Evolutionary conservation across 2,797 vertebrate genomes (phyloP).

Genomic region (Dipus sagitta): DNA sequence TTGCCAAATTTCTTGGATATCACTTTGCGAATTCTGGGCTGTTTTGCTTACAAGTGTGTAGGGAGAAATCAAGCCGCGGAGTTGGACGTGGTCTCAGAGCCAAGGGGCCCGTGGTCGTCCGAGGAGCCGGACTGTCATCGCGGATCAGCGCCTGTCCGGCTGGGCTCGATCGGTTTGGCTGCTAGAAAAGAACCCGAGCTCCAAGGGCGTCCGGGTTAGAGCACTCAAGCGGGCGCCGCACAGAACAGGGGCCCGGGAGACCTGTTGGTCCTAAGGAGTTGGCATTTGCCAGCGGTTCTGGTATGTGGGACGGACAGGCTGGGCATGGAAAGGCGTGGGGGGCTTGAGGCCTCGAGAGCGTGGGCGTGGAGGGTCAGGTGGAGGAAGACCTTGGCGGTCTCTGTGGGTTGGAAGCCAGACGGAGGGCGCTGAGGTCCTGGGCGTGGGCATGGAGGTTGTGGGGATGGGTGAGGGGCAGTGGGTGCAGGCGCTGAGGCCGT

Average conservation of each 20-base stretch:
- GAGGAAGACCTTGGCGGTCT: too few species aligned
- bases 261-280: constrained; percentile 54
- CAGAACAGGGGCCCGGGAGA: not conserved
- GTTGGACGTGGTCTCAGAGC: not conserved
- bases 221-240: not conserved
- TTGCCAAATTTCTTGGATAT: constrained; percentile 5
- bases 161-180: not conserved
- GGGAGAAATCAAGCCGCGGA: not conserved
- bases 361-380: too few species aligned
- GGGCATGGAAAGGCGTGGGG: not conserved
- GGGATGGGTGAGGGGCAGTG: not conserved
- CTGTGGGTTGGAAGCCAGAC: too few species aligned
- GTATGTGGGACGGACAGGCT: not conserved
- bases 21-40: not conserved
- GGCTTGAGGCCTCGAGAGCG: not conserved
- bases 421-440: not conserved
- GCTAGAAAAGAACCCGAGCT: not conserved
- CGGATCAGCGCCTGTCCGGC: not conserved
- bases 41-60: not conserved
- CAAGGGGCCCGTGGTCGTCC: not conserved
- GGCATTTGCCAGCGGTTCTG: too few species aligned
- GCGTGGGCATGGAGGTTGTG: not conserved
- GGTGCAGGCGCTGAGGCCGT: too few species aligned
- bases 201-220: not conserved
- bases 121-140: not conserved